Base-by-base conservation (phyloP, 1,140 invertebrate genomes). In the Harpegnathos saltator region DNA sequence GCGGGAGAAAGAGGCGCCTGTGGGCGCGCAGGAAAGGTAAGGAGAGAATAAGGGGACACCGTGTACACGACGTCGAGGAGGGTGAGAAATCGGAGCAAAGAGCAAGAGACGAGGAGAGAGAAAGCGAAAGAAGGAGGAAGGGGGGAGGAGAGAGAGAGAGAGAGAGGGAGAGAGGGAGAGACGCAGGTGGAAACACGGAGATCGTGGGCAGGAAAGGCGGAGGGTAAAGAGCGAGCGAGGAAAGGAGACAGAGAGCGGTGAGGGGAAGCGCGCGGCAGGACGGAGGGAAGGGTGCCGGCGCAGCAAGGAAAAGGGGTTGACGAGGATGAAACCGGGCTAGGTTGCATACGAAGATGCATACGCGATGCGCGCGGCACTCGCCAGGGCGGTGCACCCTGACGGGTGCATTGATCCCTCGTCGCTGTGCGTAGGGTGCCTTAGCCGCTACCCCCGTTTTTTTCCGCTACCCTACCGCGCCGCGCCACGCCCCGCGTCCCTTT, bases 351-450 rank as follows among this genome's bases (percentile, higher is more conserved):
- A 91, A 93, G 92, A 93, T 93, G 91, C 92, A 92, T 93, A 91
- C 90, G 91, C 90, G 91, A 92, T 90, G 90, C 88, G 84, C 87
- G 89, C 86, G 85, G 89, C 91, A 92, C 92, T 93, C 91, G 88
- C 89, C 85, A 92, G 91, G 91, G 92, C 92, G 91, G 89, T 93
- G 93, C 93, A 93, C 92, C 89, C 92, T 92, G 86, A 85, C 75
- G 85, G 86, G 91, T 89, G 89, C 93, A 93, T 94, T 92, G 93
- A 93, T 93, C 93, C 92, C 92, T 87, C 88, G 83, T n/a, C n/a
- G 73, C 87, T 87, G 85, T 92, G 91, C 91, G 92, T 92, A 91
- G 88, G 83, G 82, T 85, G 78, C 73, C 89, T 89, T 90, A 91
- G 86, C 90, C 75, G 73, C 85, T 91, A 91, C 88, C 85, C 90